Evolutionary conservation across 1,140 invertebrate species (phyloP), one percentile per base, ranked within the genome.

Genomic region (Steinernema khuongi): DNA sequence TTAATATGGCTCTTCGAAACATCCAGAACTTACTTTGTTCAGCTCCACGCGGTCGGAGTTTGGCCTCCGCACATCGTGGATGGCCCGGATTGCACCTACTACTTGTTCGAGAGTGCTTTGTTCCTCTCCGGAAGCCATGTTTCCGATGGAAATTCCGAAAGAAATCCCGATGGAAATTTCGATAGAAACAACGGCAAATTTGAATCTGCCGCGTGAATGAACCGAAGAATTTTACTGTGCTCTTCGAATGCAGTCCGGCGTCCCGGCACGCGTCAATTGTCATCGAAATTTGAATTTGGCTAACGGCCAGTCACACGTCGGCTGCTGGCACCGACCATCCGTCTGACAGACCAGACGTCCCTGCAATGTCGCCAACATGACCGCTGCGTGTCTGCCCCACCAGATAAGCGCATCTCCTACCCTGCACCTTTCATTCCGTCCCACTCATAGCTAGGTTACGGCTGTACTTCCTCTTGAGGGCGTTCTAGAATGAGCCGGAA

Each of bases 261-360:
- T 60, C 50, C 50, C 50, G 19, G 19, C 50, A 22, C 50, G 50
- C 4, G 14, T 2, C 26, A 60, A n/a, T 60, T 60, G 50, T 60
- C 50, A 60, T 7, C 50, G 19, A 60, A 22, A 60, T 60, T 60
- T 60, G 50, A 60, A 60, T n/a, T 60, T 60, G 50, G 50, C 7
- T 22, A 4, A 4, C 50, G 19, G 50, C 50, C 7, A 60, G 11
- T 22, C 14, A 4, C 50, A 14, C 7, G 50, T 22, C 50, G 11
- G n/a, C n/a, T 60, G 50, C 19, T 7, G 50, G 14, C 50, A 22
- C 26, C 50, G 50, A 4, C 50, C 19, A 22, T 2, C 50, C 14
- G 50, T n/a, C n/a, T n/a, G n/a, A n/a, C n/a, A n/a, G n/a, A n/a
- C n/a, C n/a, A n/a, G n/a, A n/a, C n/a, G n/a, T n/a, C n/a, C n/a